These are phyloP conservation scores for Tetramorium alpestre DNA, from an alignment of 1,140 invertebrate genomes.

Conservation along the genomic window DNA sequence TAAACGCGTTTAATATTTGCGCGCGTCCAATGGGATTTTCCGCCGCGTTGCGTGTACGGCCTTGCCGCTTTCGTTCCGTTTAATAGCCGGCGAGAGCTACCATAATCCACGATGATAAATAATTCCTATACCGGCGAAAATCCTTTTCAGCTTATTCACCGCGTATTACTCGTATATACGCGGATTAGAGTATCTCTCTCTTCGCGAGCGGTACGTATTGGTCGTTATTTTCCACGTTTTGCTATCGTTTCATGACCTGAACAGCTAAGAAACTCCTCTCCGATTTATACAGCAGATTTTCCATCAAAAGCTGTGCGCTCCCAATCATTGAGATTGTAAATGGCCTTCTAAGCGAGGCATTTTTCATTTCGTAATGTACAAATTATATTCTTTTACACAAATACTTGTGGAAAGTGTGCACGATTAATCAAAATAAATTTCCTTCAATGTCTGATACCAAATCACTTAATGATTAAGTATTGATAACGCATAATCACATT, in stretches of 20 bases:
- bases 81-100: constrained; percentile 70
- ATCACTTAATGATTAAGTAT: not conserved
- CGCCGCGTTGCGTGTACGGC: constrained; percentile 48
- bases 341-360: not conserved
- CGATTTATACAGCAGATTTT: constrained; percentile 5
- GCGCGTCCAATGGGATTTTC: constrained; percentile 63
- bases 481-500: constrained; percentile 3
- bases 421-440: not conserved
- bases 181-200: constrained; percentile 64
- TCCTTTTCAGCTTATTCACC: constrained; percentile 73
- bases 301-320: not conserved
- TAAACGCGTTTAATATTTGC: constrained; percentile 63
- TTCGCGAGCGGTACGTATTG: not conserved
- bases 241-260: constrained; percentile 17
- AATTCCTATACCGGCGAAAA: constrained; percentile 71
- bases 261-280: not conserved
- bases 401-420: not conserved
- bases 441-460: not conserved
- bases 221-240: constrained; percentile 36
- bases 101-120: constrained; percentile 76
- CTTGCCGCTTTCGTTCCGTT: constrained; percentile 71
- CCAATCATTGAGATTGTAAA: not conserved
- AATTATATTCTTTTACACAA: not conserved
- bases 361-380: not conserved
- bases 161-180: constrained; percentile 38